Evolutionary conservation across 2,888 invertebrate genomes (phyloP).

Genomic region (Netelia virgata): DNA sequence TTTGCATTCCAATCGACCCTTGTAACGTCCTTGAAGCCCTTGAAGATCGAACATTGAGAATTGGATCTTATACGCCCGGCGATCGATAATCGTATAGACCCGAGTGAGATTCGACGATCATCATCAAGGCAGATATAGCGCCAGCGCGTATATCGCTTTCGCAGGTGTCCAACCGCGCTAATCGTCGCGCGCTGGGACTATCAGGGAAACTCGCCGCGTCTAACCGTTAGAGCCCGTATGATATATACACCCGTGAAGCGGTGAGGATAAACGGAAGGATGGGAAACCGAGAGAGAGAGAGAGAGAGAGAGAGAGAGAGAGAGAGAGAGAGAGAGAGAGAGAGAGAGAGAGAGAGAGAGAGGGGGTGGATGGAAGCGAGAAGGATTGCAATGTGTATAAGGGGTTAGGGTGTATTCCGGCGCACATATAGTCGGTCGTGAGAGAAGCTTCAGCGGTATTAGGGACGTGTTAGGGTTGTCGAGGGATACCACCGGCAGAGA

Average conservation of each 20-base stretch:
- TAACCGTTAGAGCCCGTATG: slow-evolving; percentile 71
- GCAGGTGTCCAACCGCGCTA: slow-evolving; percentile 78
- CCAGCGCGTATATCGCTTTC: slow-evolving; percentile 70
- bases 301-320: slow-evolving; percentile 57
- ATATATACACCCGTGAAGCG: slow-evolving; percentile 71
- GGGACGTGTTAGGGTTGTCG: slow-evolving; percentile 83
- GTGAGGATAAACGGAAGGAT: slow-evolving; percentile 42
- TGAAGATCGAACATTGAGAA: slow-evolving; percentile 9
- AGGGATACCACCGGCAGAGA: slow-evolving; percentile 78
- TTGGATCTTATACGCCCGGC: not conserved
- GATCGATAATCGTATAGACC: not conserved
- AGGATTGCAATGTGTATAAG: slow-evolving; percentile 30
- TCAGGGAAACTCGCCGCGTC: slow-evolving; percentile 70
- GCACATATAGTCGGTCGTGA: slow-evolving; percentile 48
- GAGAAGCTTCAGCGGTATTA: slow-evolving; percentile 80
- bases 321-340: slow-evolving; percentile 56
- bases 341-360: slow-evolving; percentile 55
- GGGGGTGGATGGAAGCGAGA: slow-evolving; percentile 49
- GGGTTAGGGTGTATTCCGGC: slow-evolving; percentile 29
- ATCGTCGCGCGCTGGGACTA: slow-evolving; percentile 80
- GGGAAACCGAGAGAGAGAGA: slow-evolving; percentile 37
- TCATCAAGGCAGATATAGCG: slow-evolving; percentile 46
- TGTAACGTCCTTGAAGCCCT: not conserved
- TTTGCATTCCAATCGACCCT: no score
- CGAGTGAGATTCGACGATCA: slow-evolving; percentile 59